Evolutionary conservation across 1,140 invertebrate species (phyloP), one percentile per base, ranked within the genome.

Genomic region (Tachypleus tridentatus): DNA sequence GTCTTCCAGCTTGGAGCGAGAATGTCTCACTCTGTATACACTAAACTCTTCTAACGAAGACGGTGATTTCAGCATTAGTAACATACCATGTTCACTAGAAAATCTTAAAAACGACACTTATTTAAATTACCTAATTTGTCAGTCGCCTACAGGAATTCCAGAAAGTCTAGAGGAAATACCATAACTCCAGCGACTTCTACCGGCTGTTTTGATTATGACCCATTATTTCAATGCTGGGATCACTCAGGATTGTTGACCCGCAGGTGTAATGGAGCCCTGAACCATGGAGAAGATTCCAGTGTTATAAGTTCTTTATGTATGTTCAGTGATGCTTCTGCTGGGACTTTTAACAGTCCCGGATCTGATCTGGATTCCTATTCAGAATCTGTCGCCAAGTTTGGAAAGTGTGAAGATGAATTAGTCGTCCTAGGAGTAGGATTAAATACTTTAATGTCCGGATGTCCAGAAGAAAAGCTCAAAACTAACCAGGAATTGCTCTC

Each of bases 401-500:
- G 29, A 29, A 29, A 29, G 29, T 29, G 29, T 29, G 29, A 29
- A 29, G 29, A 29, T 29, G 29, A 29, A 29, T 29, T 29, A 29
- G 29, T 29, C 29, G 29, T 29, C 29, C 29, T 29, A 29, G 29
- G 29, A 29, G 29, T 29, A 29, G 29, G 29, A 29, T 29, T 29
- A 29, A 29, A 29, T 29, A 29, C 29, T 29, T 29, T 29, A 29
- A 29, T 29, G 29, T 29, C 29, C 29, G 2, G 29, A 29, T 29
- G 29, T 29, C 29, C 29, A 29, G 29, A 29, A 29, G 29, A 29
- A 29, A 29, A 29, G 29, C 29, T 29, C 29, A 29, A 29, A 29
- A 29, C 29, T 29, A 2, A 29, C 29, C 29, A 77, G 51, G 76
- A 78, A 29, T 29, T 29, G 29, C 29, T 29, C 29, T 29, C 29